Evolutionary conservation across 2,113 vertebrate species (phyloP).

Genomic region (Solenodon paradoxus): DNA sequence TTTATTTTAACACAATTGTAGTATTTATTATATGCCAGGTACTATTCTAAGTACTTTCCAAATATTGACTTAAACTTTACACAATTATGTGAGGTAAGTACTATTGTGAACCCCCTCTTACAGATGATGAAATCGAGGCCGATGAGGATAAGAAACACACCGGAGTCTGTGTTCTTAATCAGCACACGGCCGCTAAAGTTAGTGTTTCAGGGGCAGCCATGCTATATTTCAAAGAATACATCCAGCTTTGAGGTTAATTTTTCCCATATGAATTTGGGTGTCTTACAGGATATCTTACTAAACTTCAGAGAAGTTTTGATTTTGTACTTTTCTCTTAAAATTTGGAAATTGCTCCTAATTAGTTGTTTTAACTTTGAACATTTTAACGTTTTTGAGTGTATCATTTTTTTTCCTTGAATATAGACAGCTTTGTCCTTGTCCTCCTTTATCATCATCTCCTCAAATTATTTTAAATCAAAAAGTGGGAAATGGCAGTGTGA

Average conservation of each 20-base stretch:
- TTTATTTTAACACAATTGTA: background rate
- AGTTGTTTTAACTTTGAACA: conserved; percentile 56
- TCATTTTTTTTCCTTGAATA: background rate
- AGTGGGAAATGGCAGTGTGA: background rate
- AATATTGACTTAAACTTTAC: background rate
- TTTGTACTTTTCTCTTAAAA: conserved; percentile 67
- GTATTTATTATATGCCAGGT: background rate
- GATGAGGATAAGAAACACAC: accelerated
- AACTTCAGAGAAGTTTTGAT: conserved; percentile 69
- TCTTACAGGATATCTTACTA: conserved; percentile 58
- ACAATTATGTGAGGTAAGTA: background rate
- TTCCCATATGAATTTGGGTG: conserved; percentile 65
- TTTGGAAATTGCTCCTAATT: conserved; percentile 66
- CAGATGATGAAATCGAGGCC: background rate
- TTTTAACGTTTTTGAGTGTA: conserved; percentile 39
- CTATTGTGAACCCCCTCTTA: background rate
- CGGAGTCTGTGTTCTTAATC: background rate
- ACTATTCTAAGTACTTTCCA: background rate
- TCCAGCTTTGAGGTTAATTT: conserved; percentile 60
- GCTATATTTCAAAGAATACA: conserved; percentile 55
- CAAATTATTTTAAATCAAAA: conserved; percentile 35
- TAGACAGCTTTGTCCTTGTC: conserved; percentile 10
- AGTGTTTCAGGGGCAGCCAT: background rate
- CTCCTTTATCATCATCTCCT: background rate
- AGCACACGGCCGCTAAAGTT: accelerated